phyloP scores from a whole-genome alignment of 2,888 invertebrate species.

The Troides aeacus region DNA sequence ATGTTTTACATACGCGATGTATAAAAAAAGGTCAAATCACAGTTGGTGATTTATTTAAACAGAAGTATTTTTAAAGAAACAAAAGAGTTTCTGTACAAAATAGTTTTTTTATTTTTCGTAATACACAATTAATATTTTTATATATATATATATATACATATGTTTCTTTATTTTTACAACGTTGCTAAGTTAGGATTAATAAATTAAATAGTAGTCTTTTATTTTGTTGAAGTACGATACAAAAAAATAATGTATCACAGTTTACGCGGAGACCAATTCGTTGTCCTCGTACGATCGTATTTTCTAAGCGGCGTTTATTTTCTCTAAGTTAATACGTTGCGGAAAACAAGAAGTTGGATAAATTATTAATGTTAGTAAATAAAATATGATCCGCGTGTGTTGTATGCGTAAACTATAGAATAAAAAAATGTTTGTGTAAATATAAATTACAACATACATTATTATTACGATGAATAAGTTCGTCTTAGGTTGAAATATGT shows the following conservation, averaged over 20 bases:
- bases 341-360: slow-evolving; percentile 25
- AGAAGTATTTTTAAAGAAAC: too few relatives aligned
- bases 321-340: slow-evolving; percentile 18
- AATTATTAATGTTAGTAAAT: slow-evolving; percentile 22
- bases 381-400: slow-evolving; percentile 20
- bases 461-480: not conserved
- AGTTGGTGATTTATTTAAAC: too few relatives aligned
- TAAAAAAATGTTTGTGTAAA: slow-evolving; percentile 3
- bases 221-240: not conserved
- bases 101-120: too few relatives aligned
- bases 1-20: too few relatives aligned
- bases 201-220: too few relatives aligned
- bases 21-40: too few relatives aligned
- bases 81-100: too few relatives aligned
- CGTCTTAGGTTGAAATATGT: too few relatives aligned
- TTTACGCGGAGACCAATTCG: slow-evolving; percentile 24
- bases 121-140: too few relatives aligned
- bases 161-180: too few relatives aligned
- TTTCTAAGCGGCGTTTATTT: slow-evolving; percentile 22
- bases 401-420: slow-evolving; percentile 12
- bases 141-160: too few relatives aligned
- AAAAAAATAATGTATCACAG: slow-evolving; percentile 23
- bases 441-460: slow-evolving; percentile 13
- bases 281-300: slow-evolving; percentile 25
- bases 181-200: too few relatives aligned